phyloP scores from a whole-genome alignment of 2,888 invertebrate species.

The Brachyopa scutellaris region DNA sequence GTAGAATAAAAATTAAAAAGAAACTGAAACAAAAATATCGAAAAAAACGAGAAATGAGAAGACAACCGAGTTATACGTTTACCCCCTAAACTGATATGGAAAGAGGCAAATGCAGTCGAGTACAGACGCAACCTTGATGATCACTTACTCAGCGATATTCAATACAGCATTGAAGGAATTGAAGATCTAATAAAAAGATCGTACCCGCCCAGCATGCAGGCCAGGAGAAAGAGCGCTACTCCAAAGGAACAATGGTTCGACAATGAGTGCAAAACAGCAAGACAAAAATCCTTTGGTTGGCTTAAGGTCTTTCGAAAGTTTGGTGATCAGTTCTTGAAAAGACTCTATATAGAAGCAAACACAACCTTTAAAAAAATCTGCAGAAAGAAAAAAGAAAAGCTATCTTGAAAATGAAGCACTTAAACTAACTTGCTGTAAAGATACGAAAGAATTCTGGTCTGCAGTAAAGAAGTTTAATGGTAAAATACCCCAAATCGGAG shows the following conservation, averaged over 20 bases:
- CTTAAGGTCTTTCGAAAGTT: constrained; percentile 12
- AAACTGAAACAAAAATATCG: no score
- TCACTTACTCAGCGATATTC: neutral
- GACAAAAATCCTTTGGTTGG: constrained; percentile 1
- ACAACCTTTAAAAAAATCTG: neutral
- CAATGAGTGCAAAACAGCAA: neutral
- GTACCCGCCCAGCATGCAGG: no score
- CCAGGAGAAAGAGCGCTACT: no score
- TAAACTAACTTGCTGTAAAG: no score
- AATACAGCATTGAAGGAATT: neutral
- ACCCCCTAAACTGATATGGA: neutral
- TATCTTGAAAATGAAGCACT: no score
- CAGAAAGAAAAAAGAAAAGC: neutral
- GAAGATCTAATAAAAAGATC: neutral
- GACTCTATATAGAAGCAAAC: neutral
- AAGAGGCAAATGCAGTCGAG: neutral
- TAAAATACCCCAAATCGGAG: neutral
- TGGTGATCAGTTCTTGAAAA: neutral
- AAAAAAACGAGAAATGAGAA: no score
- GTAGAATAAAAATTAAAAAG: no score
- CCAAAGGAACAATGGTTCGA: constrained; percentile 2
- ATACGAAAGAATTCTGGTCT: neutral
- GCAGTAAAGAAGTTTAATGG: neutral
- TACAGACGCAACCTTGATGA: neutral
- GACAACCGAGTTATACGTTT: neutral